These are phyloP conservation scores for Fistularia commersonii DNA, from an alignment of 2,797 vertebrate genomes.

Conservation along the genomic window DNA sequence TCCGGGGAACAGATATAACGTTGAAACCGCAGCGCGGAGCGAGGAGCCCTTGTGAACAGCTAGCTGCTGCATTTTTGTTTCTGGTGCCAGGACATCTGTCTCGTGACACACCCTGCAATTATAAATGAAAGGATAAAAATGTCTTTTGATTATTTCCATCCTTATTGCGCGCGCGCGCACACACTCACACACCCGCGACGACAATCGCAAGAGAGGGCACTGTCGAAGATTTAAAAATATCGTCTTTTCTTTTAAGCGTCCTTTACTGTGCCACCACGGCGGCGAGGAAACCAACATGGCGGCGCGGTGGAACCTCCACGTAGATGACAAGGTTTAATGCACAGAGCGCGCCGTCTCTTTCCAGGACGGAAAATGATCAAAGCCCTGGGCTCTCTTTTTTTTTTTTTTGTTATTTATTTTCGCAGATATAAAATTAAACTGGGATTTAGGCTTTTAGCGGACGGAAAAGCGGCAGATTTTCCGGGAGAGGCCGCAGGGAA, in stretches of 20 bases:
- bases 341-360: conserved; percentile 5
- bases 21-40: conserved; percentile 50
- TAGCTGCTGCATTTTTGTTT: conserved; percentile 63
- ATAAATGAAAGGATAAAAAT: conserved; percentile 69
- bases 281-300: too few species aligned
- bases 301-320: not conserved
- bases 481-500: conserved; percentile 10
- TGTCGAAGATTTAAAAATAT: conserved; percentile 10
- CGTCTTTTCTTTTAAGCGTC: not conserved
- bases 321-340: conserved; percentile 12
- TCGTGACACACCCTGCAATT: conserved; percentile 77
- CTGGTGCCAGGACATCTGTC: conserved; percentile 76
- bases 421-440: conserved; percentile 25
- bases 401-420: conserved; percentile 40
- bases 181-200: conserved; percentile 25
- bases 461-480: conserved; percentile 13
- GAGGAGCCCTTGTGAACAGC: conserved; percentile 59
- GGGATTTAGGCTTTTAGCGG: conserved; percentile 3
- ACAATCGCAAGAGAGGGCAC: conserved; percentile 22
- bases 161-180: conserved; percentile 39
- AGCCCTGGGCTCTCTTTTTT: conserved; percentile 6
- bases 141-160: conserved; percentile 72
- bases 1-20: conserved; percentile 68
- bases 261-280: too few species aligned
- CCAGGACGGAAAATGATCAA: conserved; percentile 22